A percentile compares a stretch with the other conserved stretches of the same genome.
Evolutionary conservation across 1,140 invertebrate species (phyloP).

Genomic region (Parapsyche elsis): DNA sequence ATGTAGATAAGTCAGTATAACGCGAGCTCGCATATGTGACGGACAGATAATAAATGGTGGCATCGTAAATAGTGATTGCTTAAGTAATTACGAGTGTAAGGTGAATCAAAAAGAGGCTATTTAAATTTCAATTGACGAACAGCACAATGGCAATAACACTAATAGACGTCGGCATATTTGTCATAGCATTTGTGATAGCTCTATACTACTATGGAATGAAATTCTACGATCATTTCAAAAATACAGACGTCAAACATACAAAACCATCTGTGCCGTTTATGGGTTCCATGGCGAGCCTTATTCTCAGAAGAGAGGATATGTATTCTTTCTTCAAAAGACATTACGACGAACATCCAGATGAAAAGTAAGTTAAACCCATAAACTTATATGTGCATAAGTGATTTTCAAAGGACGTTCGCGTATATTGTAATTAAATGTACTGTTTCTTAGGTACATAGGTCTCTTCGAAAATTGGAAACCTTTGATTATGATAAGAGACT

Average conservation of each 20-base stretch:
- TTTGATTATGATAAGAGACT: slow-evolving; percentile 67
- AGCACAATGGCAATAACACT: not conserved
- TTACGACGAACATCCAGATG: not conserved
- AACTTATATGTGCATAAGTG: not conserved
- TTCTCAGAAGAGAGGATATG: not conserved
- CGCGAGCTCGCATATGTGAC: too few relatives aligned
- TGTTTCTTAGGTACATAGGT: slow-evolving; percentile 61
- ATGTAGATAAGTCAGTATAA: too few relatives aligned
- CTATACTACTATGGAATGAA: slow-evolving; percentile 12
- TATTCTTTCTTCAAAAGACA: not conserved
- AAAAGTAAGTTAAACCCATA: slow-evolving; percentile 3
- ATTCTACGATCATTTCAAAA: slow-evolving; percentile 2
- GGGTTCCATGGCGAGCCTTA: not conserved
- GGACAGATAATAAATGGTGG: too few relatives aligned
- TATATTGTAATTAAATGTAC: not conserved
- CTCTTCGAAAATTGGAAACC: slow-evolving; percentile 65
- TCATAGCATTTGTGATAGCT: not conserved
- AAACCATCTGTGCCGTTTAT: slow-evolving; percentile 1
- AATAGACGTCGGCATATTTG: not conserved
- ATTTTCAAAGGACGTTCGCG: too few relatives aligned
- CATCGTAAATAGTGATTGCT: too few relatives aligned
- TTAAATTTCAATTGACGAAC: too few relatives aligned
- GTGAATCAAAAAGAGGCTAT: too few relatives aligned
- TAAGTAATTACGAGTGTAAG: too few relatives aligned
- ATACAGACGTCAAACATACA: slow-evolving; percentile 6